phyloP scores from a whole-genome alignment of 2,888 invertebrate species.

The Acrobasis suavella region DNA sequence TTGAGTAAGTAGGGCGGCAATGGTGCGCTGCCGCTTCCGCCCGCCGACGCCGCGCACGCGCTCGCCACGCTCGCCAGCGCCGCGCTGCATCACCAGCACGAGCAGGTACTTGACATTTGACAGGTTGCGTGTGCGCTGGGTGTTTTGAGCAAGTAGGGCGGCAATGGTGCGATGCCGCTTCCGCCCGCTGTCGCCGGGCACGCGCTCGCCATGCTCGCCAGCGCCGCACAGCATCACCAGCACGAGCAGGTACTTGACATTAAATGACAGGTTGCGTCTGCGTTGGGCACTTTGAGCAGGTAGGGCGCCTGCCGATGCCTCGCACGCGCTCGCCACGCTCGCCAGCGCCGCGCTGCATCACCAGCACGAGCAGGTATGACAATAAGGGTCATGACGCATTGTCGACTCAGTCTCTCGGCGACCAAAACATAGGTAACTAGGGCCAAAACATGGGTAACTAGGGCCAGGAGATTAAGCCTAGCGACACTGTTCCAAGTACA shows the following conservation, averaged over 20 bases:
- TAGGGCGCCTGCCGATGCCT: conserved; percentile 75
- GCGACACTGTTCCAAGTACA: too few relatives aligned
- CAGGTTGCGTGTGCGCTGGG: too few relatives aligned
- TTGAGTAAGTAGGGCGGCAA: conserved; percentile 56
- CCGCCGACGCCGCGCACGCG: conserved; percentile 84
- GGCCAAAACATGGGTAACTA: too few relatives aligned
- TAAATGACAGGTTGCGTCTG: too few relatives aligned
- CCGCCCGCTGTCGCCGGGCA: conserved; percentile 83
- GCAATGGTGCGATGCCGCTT: conserved; percentile 62
- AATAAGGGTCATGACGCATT: too few relatives aligned
- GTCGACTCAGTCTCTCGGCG: too few relatives aligned
- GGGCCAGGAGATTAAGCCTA: too few relatives aligned
- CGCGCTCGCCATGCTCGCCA: conserved; percentile 87
- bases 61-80: conserved; percentile 88
- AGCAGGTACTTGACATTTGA: conserved; percentile 24
- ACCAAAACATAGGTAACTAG: too few relatives aligned
- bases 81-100: conserved; percentile 79
- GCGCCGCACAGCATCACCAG: conserved; percentile 84
- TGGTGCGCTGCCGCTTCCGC: conserved; percentile 68
- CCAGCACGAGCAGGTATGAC: conserved; percentile 41
- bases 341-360: conserved; percentile 87
- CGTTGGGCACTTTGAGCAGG: too few relatives aligned
- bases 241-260: conserved; percentile 35
- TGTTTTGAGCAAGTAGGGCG: conserved; percentile 58
- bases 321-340: conserved; percentile 87